Evolutionary conservation across 1,140 invertebrate species (phyloP).

Genomic region (Euborellia annulipes): DNA sequence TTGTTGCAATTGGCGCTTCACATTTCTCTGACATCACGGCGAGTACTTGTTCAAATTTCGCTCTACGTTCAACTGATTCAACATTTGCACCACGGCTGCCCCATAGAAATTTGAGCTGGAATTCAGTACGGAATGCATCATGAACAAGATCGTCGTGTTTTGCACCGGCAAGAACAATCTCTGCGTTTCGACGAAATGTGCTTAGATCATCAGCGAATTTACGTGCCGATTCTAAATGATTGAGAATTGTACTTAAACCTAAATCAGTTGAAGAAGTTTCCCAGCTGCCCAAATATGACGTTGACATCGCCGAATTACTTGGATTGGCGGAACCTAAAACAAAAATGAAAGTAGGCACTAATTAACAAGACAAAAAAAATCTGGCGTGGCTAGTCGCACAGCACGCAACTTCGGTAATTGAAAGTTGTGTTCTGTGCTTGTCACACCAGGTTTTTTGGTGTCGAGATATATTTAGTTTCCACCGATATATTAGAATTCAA

Average conservation of each 20-base stretch:
- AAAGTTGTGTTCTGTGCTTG: too few relatives aligned
- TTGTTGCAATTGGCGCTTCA: conserved; percentile 19
- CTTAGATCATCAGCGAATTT: conserved; percentile 44
- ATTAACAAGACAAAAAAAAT: too few relatives aligned
- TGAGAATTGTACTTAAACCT: conserved; percentile 45
- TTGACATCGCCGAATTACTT: conserved; percentile 17
- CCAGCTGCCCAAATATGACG: conserved; percentile 46
- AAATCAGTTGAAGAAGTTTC: conserved; percentile 51
- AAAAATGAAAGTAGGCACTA: not conserved
- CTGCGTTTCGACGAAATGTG: conserved; percentile 52
- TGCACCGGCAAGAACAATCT: conserved; percentile 52
- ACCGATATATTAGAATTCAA: too few relatives aligned
- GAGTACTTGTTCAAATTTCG: conserved; percentile 59
- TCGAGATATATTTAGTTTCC: too few relatives aligned
- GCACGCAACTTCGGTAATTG: too few relatives aligned
- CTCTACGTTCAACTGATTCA: conserved; percentile 44
- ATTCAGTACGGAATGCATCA: conserved; percentile 70
- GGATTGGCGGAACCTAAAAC: too few relatives aligned
- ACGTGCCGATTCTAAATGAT: conserved; percentile 46
- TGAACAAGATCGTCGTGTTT: conserved; percentile 48
- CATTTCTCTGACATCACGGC: conserved; percentile 61
- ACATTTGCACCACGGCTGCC: conserved; percentile 56
- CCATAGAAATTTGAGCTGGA: conserved; percentile 76
- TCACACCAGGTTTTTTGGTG: too few relatives aligned
- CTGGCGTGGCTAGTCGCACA: too few relatives aligned